These are phyloP conservation scores for Syngnathus typhle DNA, from an alignment of 2,113 vertebrate species.

Conservation along the genomic window DNA sequence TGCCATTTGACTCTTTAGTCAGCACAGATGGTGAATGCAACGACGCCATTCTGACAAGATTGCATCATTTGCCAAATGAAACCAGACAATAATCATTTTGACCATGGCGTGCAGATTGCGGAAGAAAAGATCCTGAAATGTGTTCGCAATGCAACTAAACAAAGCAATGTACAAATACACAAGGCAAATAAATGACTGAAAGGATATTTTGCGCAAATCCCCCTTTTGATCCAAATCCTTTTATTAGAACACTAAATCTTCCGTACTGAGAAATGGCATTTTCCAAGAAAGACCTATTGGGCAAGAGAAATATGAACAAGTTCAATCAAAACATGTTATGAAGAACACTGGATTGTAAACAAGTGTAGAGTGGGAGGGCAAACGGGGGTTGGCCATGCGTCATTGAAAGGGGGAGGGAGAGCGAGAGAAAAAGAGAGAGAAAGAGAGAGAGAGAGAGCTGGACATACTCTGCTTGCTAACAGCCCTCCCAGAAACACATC, in stretches of 20 bases:
- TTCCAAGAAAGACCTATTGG: no score
- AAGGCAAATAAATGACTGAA: slow-evolving; percentile 99
- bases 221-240: slow-evolving; percentile 70
- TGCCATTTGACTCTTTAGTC: not conserved
- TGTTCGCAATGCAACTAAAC: slow-evolving; percentile 89
- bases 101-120: slow-evolving; percentile 65
- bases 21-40: not conserved
- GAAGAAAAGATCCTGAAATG: slow-evolving; percentile 80
- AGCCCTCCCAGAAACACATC: slow-evolving; percentile 41
- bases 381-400: not conserved
- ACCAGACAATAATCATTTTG: slow-evolving; percentile 80
- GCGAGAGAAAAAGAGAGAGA: slow-evolving; percentile 5
- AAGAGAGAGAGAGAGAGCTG: slow-evolving; percentile 15
- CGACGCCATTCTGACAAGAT: not conserved
- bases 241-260: slow-evolving; percentile 51
- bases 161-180: slow-evolving; percentile 84
- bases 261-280: slow-evolving; percentile 70
- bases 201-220: slow-evolving; percentile 90
- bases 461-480: slow-evolving; percentile 12
- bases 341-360: not conserved
- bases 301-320: slow-evolving; percentile 1
- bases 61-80: slow-evolving; percentile 74
- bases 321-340: not conserved
- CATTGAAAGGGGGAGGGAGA: slow-evolving; percentile 2
- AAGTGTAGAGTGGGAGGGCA: not conserved